These are phyloP conservation scores for Alexandromys fortis DNA, from an alignment of 2,113 vertebrate genomes.

Conservation along the genomic window DNA sequence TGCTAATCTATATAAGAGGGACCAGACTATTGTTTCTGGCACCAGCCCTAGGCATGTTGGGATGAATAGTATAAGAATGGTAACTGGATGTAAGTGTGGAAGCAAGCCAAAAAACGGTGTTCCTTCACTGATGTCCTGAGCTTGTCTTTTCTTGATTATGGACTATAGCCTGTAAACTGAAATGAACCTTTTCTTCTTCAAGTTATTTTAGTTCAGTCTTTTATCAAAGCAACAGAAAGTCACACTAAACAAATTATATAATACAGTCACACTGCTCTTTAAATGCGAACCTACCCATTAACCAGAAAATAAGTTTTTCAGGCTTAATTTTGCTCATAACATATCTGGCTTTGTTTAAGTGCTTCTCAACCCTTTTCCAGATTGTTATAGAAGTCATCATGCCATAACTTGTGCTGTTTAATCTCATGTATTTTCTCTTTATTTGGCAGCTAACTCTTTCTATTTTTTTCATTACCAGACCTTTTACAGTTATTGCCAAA, in stretches of 20 bases:
- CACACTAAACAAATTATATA: not conserved
- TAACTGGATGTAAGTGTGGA: not conserved
- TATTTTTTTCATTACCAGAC: conserved; percentile 49
- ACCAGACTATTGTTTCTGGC: not conserved
- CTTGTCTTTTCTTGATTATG: not conserved
- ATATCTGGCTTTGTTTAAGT: conserved; percentile 46
- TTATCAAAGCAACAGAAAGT: not conserved
- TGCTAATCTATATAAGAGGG: not conserved
- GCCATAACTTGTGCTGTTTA: conserved; percentile 43
- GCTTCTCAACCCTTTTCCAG: conserved; percentile 20
- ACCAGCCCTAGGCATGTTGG: not conserved
- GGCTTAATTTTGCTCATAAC: conserved; percentile 58
- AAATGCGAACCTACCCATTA: not conserved
- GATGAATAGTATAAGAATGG: not conserved
- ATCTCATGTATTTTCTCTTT: conserved; percentile 64
- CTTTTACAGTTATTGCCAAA: conserved; percentile 58
- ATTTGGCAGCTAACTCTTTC: not conserved
- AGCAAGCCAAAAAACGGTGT: not conserved
- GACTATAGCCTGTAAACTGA: not conserved
- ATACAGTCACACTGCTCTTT: conserved; percentile 9
- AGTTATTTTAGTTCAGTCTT: not conserved
- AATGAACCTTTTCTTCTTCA: not conserved
- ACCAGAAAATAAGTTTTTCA: conserved; percentile 52
- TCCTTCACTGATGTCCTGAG: not conserved
- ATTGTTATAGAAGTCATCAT: conserved; percentile 56